phyloP scores from a whole-genome alignment of 2,797 vertebrate species.

The Oceanodroma leucorhoa region DNA sequence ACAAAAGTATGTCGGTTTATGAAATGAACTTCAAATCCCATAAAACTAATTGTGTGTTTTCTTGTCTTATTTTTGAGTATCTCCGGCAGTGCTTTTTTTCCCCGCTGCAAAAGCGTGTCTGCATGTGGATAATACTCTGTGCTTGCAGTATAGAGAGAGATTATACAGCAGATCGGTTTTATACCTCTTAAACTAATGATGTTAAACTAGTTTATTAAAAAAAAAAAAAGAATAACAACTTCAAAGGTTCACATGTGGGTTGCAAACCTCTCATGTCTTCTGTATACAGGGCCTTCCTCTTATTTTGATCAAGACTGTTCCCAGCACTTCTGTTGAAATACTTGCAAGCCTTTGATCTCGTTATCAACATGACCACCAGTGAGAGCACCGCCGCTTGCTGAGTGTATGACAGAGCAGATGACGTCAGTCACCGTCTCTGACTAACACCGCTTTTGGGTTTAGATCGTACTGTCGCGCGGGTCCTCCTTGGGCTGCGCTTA shows the following conservation, averaged over 20 bases:
- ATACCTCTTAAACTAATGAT: conserved; percentile 52
- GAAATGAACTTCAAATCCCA: conserved; percentile 55
- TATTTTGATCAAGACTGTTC: conserved; percentile 70
- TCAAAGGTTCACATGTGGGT: conserved; percentile 68
- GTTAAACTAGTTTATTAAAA: conserved; percentile 47
- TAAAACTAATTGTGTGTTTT: conserved; percentile 28
- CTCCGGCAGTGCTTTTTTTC: not conserved
- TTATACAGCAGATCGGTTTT: not conserved
- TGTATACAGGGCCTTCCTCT: conserved; percentile 68
- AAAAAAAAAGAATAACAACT: not conserved
- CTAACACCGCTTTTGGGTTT: not conserved
- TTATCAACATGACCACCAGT: conserved; percentile 64
- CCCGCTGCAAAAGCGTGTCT: not conserved
- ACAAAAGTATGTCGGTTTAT: conserved; percentile 34
- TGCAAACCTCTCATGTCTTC: conserved; percentile 67
- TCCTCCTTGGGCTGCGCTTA: not conserved
- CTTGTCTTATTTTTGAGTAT: conserved; percentile 39
- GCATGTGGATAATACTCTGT: not conserved
- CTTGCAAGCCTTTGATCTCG: conserved; percentile 62
- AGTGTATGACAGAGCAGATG: not conserved
- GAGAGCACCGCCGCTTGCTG: not conserved
- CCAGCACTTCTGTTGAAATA: conserved; percentile 58
- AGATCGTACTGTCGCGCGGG: accelerated
- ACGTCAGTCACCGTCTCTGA: not conserved
- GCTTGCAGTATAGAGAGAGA: not conserved